Evolutionary conservation across 2,888 invertebrate genomes (phyloP).

Genomic region (Noctua pronuba): DNA sequence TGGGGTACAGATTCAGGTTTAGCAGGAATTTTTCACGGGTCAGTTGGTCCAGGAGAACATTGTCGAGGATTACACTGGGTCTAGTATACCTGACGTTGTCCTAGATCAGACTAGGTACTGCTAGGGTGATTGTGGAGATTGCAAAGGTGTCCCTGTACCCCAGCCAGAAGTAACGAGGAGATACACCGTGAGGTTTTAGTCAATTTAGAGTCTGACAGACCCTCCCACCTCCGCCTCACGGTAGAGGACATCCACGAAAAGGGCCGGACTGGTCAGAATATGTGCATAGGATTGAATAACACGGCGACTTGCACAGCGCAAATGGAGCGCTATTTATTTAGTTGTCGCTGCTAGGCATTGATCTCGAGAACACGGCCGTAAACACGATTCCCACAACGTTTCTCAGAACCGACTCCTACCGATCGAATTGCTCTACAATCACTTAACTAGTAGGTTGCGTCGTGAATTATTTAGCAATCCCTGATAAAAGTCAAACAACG

Average conservation of each 20-base stretch:
- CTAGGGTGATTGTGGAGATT: not conserved
- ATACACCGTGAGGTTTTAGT: not conserved
- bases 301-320: not conserved
- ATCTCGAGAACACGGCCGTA: not conserved
- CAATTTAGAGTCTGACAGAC: not conserved
- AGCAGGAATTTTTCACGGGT: not conserved
- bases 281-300: not conserved
- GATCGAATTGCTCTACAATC: constrained; percentile 19
- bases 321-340: not conserved
- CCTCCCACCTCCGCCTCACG: not conserved
- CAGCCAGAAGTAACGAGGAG: not conserved
- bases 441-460: not conserved
- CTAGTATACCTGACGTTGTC: not conserved
- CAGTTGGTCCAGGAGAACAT: not conserved
- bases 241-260: not conserved
- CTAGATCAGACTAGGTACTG: not conserved
- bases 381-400: constrained; percentile 6
- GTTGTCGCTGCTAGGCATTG: not conserved
- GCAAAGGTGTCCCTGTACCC: not conserved
- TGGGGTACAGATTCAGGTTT: not conserved
- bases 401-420: not conserved
- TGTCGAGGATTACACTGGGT: not conserved
- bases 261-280: not conserved
- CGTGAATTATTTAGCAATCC: constrained; percentile 29
- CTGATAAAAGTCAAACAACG: constrained; percentile 34